Evolutionary conservation across 2,888 invertebrate species (phyloP).

Genomic region (Lithophane ornitopus): DNA sequence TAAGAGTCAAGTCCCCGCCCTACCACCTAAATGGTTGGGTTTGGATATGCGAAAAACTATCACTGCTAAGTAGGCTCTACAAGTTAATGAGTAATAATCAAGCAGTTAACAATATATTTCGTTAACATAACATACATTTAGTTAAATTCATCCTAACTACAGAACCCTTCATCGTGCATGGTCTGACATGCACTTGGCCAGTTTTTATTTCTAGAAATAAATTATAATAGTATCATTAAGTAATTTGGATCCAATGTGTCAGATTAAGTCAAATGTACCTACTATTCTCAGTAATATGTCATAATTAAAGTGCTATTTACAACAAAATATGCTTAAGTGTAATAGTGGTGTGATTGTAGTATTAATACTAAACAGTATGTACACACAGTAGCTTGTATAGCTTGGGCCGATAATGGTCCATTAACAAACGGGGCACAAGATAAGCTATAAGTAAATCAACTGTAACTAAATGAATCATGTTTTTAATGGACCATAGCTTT

Average conservation of each 20-base stretch:
- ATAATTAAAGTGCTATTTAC: constrained; percentile 20
- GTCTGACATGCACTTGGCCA: too few relatives aligned
- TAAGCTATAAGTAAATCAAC: constrained; percentile 45
- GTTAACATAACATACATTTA: too few relatives aligned
- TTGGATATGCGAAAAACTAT: too few relatives aligned
- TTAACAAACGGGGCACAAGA: constrained; percentile 39
- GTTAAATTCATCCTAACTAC: too few relatives aligned
- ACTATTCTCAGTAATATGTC: background rate
- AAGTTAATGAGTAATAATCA: too few relatives aligned
- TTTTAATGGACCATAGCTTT: background rate
- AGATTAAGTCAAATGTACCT: background rate
- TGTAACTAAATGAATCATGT: background rate
- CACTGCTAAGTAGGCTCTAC: too few relatives aligned
- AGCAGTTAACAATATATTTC: too few relatives aligned
- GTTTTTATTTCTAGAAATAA: background rate
- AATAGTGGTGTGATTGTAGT: background rate
- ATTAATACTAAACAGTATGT: background rate
- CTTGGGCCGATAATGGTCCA: constrained; percentile 4
- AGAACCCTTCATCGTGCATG: too few relatives aligned
- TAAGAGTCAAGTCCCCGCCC: too few relatives aligned
- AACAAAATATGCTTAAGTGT: background rate
- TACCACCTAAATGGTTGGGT: too few relatives aligned
- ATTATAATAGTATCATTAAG: background rate
- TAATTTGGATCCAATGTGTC: background rate
- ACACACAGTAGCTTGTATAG: background rate